phyloP scores from a whole-genome alignment of 2,797 vertebrate species.

The Tachyglossus aculeatus region DNA sequence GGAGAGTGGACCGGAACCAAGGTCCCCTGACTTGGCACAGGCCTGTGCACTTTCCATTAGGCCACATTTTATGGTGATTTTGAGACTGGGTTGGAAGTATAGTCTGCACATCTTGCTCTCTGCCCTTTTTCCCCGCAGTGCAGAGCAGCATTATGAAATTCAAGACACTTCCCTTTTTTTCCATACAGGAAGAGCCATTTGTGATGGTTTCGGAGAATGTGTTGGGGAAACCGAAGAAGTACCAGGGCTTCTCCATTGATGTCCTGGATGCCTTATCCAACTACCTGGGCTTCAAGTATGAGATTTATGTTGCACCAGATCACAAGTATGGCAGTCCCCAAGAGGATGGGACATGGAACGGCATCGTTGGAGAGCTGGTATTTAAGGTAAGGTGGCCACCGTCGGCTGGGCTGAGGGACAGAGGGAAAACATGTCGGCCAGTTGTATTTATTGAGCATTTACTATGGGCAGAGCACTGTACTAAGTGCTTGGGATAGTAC shows the following conservation, averaged over 20 bases:
- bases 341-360: constrained; percentile 93
- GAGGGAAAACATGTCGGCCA: background rate
- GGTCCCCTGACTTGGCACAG: too few relatives aligned
- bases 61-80: too few relatives aligned
- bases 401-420: background rate
- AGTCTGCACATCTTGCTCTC: background rate
- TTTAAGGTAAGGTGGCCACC: constrained; percentile 86
- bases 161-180: constrained; percentile 22
- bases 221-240: constrained; percentile 97
- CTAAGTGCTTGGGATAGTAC: too few relatives aligned
- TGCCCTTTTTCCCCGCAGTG: background rate
- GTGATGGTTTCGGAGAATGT: constrained; percentile 99
- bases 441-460: background rate
- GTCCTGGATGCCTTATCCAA: constrained; percentile 94
- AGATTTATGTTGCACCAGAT: constrained; percentile 95
- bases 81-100: background rate
- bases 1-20: too few relatives aligned
- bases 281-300: constrained; percentile 97
- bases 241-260: constrained; percentile 96
- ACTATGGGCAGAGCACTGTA: too few relatives aligned
- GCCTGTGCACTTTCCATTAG: too few relatives aligned
- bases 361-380: constrained; percentile 93
- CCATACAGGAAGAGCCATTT: constrained; percentile 93
- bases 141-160: constrained; percentile 2
- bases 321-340: constrained; percentile 96